These are phyloP conservation scores for Axis porcinus DNA, from an alignment of 2,113 vertebrate genomes.

Conservation along the genomic window DNA sequence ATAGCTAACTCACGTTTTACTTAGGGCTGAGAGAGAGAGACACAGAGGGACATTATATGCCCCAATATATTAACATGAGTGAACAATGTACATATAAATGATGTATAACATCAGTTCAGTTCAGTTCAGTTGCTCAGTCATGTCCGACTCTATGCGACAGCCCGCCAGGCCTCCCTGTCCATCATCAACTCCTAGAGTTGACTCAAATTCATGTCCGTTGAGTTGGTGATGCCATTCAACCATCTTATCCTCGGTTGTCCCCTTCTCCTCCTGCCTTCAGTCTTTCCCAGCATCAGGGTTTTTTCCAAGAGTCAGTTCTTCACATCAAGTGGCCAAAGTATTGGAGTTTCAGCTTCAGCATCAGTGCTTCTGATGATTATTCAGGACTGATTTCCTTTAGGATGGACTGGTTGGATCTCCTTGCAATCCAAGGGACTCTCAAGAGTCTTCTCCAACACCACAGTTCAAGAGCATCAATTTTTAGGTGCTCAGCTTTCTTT, in stretches of 20 bases:
- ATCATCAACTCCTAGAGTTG: background rate
- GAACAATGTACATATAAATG: background rate
- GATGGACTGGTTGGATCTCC: background rate
- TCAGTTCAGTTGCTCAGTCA: background rate
- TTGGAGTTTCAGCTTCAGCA: background rate
- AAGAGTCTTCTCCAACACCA: too few species aligned
- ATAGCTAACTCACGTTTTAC: background rate
- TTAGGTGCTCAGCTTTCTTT: fast-evolving
- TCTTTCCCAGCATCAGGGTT: background rate
- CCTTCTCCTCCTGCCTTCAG: background rate
- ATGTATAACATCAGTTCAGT: background rate
- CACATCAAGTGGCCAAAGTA: background rate
- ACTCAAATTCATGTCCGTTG: background rate
- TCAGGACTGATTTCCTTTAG: background rate
- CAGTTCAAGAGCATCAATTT: too few species aligned
- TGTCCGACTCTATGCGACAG: background rate
- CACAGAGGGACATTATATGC: too few species aligned
- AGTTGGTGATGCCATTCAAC: background rate
- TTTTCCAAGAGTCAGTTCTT: background rate
- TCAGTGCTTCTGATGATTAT: background rate
- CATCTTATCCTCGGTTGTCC: background rate
- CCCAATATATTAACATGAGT: background rate
- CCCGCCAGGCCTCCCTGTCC: background rate
- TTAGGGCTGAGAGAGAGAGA: background rate
- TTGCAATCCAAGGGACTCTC: too few species aligned